Conservation (phyloP, 2,888 invertebrate genomes). For the Charanyca ferruginea region DNA sequence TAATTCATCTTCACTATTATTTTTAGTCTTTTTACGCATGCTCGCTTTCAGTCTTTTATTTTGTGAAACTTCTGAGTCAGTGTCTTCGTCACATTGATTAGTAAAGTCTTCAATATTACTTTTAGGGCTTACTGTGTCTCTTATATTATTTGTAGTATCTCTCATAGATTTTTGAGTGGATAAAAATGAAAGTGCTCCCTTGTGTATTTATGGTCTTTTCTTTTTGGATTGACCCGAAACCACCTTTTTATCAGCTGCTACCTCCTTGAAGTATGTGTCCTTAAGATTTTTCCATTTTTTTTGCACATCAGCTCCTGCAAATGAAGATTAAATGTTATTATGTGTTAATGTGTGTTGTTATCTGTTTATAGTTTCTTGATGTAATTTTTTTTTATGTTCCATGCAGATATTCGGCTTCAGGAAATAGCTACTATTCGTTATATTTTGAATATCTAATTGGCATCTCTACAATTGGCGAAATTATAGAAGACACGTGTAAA, state of each 20-base stretch:
- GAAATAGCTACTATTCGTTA: constrained; percentile 3
- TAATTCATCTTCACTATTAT: constrained; percentile 1
- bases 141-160: constrained; percentile 4
- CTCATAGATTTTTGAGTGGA: too few relatives aligned
- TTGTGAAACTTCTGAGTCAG: constrained; percentile 5
- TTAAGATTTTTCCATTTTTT: constrained; percentile 4
- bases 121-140: neutral
- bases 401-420: neutral
- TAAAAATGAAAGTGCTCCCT: constrained; percentile 1
- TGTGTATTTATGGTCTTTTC: neutral
- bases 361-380: neutral
- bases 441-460: constrained; percentile 38
- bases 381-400: neutral
- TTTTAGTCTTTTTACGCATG: constrained; percentile 25
- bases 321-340: neutral
- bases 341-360: too few relatives aligned
- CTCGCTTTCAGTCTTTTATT: constrained; percentile 21
- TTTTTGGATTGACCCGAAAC: constrained; percentile 1
- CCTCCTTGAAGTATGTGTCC: constrained; percentile 1
- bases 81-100: neutral
- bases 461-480: constrained; percentile 28
- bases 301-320: neutral
- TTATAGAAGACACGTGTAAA: constrained; percentile 33
- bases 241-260: constrained; percentile 1
- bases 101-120: neutral